phyloP scores from a whole-genome alignment of 2,888 invertebrate genomes.

The Drosophila tanythrix region DNA sequence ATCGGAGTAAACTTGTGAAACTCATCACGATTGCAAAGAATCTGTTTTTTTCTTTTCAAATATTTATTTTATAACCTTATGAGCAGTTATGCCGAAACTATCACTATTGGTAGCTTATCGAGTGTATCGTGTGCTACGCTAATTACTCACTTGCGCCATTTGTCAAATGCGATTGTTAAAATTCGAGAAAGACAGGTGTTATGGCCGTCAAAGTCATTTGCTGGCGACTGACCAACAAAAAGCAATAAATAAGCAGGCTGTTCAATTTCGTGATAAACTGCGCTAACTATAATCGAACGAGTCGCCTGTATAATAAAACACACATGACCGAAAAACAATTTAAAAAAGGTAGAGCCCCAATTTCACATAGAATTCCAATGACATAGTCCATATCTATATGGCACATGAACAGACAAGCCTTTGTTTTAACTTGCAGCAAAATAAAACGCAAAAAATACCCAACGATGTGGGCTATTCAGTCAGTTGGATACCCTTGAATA shows the following conservation, averaged over 20 bases:
- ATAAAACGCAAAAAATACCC: constrained; percentile 1
- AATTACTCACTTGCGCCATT: constrained; percentile 33
- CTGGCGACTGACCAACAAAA: neutral
- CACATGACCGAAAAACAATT: constrained; percentile 32
- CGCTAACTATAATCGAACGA: constrained; percentile 25
- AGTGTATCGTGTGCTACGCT: constrained; percentile 13
- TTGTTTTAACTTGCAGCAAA: constrained; percentile 60
- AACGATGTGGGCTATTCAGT: neutral
- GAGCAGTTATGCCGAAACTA: neutral
- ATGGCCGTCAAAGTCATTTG: neutral
- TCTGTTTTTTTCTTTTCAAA: neutral
- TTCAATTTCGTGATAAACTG: constrained; percentile 35
- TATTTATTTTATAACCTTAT: neutral
- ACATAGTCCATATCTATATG: constrained; percentile 24
- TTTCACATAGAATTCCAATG: constrained; percentile 14
- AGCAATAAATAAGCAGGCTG: neutral
- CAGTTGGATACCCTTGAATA: constrained; percentile 27
- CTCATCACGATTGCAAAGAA: neutral
- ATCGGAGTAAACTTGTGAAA: neutral
- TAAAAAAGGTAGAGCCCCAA: neutral
- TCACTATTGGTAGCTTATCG: constrained; percentile 21
- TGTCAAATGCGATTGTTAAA: constrained; percentile 39
- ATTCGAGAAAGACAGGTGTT: constrained; percentile 23
- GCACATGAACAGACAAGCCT: constrained; percentile 46
- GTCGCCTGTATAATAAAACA: constrained; percentile 21